Conservation (phyloP, 1,140 invertebrate species). For the Araneus ventricosus region DNA sequence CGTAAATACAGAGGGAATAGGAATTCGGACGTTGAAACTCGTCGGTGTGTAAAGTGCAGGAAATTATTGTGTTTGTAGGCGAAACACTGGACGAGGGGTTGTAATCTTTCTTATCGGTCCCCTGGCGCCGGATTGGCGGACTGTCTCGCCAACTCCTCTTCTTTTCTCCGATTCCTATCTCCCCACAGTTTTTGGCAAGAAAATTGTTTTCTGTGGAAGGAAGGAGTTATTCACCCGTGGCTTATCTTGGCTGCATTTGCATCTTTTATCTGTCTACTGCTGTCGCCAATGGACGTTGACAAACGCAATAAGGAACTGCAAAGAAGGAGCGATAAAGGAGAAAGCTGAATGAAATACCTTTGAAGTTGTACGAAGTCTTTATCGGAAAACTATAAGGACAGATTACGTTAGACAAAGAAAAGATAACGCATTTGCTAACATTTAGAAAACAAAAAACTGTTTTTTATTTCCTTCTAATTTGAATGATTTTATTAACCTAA, state of each 20-base stretch:
- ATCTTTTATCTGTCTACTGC: neutral
- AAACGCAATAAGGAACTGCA: neutral
- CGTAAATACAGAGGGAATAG: constrained; percentile 53
- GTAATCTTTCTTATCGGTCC: neutral
- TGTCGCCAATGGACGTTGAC: neutral
- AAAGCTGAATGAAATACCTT: too few species aligned
- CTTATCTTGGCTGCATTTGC: neutral
- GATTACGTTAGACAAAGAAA: too few species aligned
- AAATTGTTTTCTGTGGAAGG: neutral
- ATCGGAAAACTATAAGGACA: too few species aligned
- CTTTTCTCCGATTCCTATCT: constrained; percentile 1
- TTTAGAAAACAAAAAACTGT: too few species aligned
- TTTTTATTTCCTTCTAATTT: too few species aligned
- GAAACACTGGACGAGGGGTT: neutral
- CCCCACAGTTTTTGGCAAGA: neutral
- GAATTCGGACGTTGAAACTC: neutral
- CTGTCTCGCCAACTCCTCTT: constrained; percentile 11
- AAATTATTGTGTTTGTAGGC: constrained; percentile 49
- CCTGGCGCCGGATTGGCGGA: constrained; percentile 30
- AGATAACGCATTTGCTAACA: too few species aligned
- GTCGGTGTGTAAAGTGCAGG: neutral
- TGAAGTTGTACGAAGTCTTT: too few species aligned
- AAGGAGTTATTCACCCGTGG: neutral
- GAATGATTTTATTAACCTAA: too few species aligned
- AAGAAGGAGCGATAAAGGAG: too few species aligned